Conservation (phyloP, 2,113 vertebrate genomes). For the Arvicanthis niloticus region DNA sequence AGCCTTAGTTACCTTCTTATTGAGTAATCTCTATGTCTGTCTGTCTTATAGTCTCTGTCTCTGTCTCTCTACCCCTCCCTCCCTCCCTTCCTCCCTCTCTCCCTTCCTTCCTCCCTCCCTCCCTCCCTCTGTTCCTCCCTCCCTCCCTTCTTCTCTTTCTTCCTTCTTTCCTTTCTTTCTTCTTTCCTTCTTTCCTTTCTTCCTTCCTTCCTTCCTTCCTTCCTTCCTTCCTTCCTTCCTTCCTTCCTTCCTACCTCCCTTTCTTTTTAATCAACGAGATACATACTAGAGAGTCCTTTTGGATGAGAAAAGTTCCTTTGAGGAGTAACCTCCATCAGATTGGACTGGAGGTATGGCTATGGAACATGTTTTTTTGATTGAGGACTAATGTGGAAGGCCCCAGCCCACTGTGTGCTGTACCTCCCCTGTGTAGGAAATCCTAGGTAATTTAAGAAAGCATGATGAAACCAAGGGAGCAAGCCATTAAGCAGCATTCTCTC, state of each 20-base stretch:
- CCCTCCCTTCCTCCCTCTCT: no score
- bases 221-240: no score
- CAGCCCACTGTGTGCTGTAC: not conserved
- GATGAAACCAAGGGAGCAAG: not conserved
- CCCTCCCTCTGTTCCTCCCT: no score
- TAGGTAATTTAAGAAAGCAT: not conserved
- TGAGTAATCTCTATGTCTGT: not conserved
- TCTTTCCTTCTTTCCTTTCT: no score
- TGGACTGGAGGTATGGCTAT: not conserved
- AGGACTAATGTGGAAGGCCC: not conserved
- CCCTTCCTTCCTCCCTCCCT: no score
- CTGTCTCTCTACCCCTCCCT: no score
- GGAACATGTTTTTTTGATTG: not conserved
- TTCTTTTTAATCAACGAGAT: not conserved
- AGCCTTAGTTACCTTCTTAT: not conserved
- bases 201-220: no score
- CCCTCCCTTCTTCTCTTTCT: no score
- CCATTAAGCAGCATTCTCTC: not conserved
- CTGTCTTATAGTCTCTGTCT: no score
- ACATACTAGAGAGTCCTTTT: not conserved
- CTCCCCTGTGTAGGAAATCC: no score
- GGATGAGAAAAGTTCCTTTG: not conserved
- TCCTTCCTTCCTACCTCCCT: no score
- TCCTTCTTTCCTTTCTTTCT: not conserved
- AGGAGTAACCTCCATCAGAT: accelerated